Evolutionary conservation across 1,140 invertebrate genomes (phyloP), one percentile per base, ranked within the genome.

Genomic region (Drosophila rufa): DNA sequence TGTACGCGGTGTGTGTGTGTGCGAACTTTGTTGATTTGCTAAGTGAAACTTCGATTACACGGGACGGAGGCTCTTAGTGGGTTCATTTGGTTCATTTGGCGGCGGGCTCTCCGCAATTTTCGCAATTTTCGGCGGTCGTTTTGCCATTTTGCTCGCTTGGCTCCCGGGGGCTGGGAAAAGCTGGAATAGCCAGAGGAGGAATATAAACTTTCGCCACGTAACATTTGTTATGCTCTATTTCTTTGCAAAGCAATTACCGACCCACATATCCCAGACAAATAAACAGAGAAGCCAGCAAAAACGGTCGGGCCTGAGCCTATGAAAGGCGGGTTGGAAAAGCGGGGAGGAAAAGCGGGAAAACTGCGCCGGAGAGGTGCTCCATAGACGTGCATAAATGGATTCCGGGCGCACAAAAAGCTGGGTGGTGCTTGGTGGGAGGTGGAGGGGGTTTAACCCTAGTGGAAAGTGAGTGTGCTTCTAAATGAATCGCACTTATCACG

Each of bases 211-310:
- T 83, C 69, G 62, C 74, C 84, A 89, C 74, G 85, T 84, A 71
- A 84, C 87, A 89, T 89, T 89, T 89, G 84, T 90, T 89, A 89
- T 89, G 84, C 84, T 89, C 84, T 89, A 89, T 89, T 89, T 89
- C 84, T 80, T 89, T 80, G 84, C 78, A 89, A 89, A 89, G 84
- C 84, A 89, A 89, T 89, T 89, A 89, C 84, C 77, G 69, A 89
- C 85, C 80, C 84, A 87, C 77, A 89, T 80, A 87, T 87, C 62
- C 62, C 71, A 66, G 66, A 64, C 80, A 71, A 68, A 80, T 81
- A 84, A 77, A 80, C 78, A 78, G 68, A 68, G 53, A 79, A 80
- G 62, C 69, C 56, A 70, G 46, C 74, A 71, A 59, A 58, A 66
- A 64, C 57, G 19, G 50, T 48, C 66, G 75, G 22, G 55, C 73